Conservation (phyloP, 2,888 invertebrate genomes). For the Cephus pulcher region DNA sequence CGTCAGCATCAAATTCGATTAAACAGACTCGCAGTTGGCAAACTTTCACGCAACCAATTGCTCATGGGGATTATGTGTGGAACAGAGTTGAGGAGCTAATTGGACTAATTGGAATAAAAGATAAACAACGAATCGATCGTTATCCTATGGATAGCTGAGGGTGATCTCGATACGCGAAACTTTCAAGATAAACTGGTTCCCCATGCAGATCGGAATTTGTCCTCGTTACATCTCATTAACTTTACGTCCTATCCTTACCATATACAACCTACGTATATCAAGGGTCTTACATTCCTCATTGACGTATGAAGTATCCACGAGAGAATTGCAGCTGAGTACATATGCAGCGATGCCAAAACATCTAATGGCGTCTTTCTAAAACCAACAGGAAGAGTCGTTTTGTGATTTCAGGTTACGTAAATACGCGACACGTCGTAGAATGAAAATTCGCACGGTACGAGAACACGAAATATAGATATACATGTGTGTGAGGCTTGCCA, state of each 20-base stretch:
- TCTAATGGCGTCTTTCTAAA: neutral
- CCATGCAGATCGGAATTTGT: slow-evolving; percentile 53
- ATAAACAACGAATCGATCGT: slow-evolving; percentile 9
- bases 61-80: neutral
- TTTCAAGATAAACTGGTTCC: slow-evolving; percentile 53
- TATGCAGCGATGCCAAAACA: neutral
- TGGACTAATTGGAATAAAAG: slow-evolving; percentile 3
- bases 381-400: neutral
- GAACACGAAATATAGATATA: neutral
- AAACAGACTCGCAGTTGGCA: neutral
- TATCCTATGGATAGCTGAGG: neutral
- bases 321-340: neutral
- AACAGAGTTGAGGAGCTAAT: neutral
- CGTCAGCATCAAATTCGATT: neutral
- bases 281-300: slow-evolving; percentile 1
- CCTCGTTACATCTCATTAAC: slow-evolving; percentile 59
- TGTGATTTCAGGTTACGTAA: neutral
- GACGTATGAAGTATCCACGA: neutral
- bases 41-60: neutral
- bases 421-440: neutral
- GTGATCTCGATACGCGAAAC: slow-evolving; percentile 45
- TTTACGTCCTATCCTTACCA: slow-evolving; percentile 21
- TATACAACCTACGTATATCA: slow-evolving; percentile 1
- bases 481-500: neutral
- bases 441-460: neutral